Conservation (phyloP, 2,888 invertebrate genomes). For the Phymatocera aterrima region DNA sequence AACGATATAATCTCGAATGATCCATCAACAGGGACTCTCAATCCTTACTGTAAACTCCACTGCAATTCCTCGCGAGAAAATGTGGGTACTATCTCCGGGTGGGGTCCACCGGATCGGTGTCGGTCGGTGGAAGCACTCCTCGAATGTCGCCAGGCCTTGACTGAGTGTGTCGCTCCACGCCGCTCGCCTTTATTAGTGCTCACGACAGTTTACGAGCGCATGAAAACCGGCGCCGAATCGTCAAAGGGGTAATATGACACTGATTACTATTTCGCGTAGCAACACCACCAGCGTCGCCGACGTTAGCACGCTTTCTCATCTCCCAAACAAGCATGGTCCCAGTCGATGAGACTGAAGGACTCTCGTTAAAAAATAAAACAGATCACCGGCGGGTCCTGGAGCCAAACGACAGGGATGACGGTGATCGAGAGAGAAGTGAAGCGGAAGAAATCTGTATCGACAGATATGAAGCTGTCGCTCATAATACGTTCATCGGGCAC, state of each 20-base stretch:
- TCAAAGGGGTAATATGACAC: conserved; percentile 65
- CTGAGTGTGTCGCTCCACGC: conserved; percentile 62
- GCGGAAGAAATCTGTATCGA: neutral
- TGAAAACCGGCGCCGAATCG: conserved; percentile 53
- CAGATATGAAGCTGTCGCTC: too few relatives aligned
- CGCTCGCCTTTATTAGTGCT: conserved; percentile 47
- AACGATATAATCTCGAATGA: neutral
- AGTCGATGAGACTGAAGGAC: neutral
- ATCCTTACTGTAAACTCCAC: neutral
- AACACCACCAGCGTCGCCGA: conserved; percentile 9
- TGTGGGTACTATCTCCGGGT: conserved; percentile 10
- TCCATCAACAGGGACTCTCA: neutral
- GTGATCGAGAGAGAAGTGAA: neutral
- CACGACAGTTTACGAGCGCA: conserved; percentile 60
- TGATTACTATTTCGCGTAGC: conserved; percentile 64
- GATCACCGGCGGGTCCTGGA: neutral
- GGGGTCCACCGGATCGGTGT: conserved; percentile 21
- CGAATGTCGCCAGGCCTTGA: conserved; percentile 57
- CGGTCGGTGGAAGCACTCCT: conserved; percentile 23
- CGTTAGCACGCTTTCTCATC: neutral
- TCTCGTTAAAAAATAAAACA: neutral
- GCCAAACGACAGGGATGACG: too few relatives aligned
- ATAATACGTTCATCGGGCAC: too few relatives aligned
- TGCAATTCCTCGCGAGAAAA: neutral
- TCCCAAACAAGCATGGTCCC: neutral